Conservation (phyloP, 1,140 invertebrate genomes). For the Drosophila sulfurigaster region DNA sequence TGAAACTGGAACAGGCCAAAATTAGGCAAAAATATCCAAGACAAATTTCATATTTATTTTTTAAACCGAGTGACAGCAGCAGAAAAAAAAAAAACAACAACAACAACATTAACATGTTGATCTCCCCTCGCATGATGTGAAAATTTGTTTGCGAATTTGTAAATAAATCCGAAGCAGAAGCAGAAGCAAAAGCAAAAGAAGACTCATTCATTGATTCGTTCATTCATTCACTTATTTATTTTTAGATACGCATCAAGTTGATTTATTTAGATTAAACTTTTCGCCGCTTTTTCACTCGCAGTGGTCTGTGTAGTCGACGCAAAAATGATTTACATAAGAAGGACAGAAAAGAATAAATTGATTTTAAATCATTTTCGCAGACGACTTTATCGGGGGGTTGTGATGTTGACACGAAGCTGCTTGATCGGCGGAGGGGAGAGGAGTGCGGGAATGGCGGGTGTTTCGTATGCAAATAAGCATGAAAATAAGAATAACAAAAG, state of each 20-base stretch:
- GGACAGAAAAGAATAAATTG: slow-evolving; percentile 84
- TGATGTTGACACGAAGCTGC: slow-evolving; percentile 33
- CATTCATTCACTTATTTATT: slow-evolving; percentile 56
- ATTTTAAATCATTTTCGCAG: slow-evolving; percentile 84
- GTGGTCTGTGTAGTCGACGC: slow-evolving; percentile 44
- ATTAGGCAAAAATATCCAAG: slow-evolving; percentile 9
- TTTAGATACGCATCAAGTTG: slow-evolving; percentile 82
- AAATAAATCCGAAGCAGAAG: slow-evolving; percentile 75
- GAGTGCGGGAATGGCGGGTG: slow-evolving; percentile 7
- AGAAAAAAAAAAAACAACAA: not conserved
- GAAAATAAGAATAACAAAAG: slow-evolving; percentile 83
- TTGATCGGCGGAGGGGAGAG: not conserved
- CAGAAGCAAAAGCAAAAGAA: slow-evolving; percentile 62
- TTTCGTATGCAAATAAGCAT: slow-evolving; percentile 80
- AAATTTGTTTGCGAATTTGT: slow-evolving; percentile 84
- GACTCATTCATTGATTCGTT: slow-evolving; percentile 51
- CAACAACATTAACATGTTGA: not conserved
- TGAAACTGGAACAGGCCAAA: slow-evolving; percentile 38
- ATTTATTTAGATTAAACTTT: slow-evolving; percentile 83
- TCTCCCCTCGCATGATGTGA: slow-evolving; percentile 49
- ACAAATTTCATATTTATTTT: slow-evolving; percentile 39
- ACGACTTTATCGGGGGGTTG: slow-evolving; percentile 29
- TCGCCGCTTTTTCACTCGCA: slow-evolving; percentile 48
- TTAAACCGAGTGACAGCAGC: slow-evolving; percentile 3
- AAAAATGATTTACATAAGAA: slow-evolving; percentile 84